phyloP scores from a whole-genome alignment of 1,140 invertebrate species.

The Gonatopus flavifemur region DNA sequence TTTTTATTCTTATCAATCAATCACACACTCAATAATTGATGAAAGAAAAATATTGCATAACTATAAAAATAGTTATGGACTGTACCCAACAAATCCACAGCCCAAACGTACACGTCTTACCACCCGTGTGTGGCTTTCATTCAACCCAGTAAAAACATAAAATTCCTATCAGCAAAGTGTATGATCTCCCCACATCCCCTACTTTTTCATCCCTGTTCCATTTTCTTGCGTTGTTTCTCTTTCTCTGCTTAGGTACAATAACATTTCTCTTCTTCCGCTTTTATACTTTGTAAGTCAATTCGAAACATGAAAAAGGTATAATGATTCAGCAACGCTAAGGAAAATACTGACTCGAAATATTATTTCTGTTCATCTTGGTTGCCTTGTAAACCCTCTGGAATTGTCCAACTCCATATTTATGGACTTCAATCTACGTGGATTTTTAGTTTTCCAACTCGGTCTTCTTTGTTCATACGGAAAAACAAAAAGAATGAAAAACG shows the following conservation, averaged over 20 bases:
- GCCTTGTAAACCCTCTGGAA: constrained; percentile 32
- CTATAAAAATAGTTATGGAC: too few relatives aligned
- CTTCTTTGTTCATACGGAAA: constrained; percentile 11
- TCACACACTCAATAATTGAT: too few relatives aligned
- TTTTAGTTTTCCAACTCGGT: constrained; percentile 15
- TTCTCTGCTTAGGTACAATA: constrained; percentile 52
- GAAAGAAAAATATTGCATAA: too few relatives aligned
- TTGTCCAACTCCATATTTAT: constrained; percentile 51
- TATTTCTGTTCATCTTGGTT: constrained; percentile 47
- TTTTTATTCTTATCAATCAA: too few relatives aligned
- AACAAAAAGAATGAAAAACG: neutral
- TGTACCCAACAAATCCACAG: too few relatives aligned
- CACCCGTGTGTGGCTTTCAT: too few relatives aligned
- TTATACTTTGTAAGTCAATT: constrained; percentile 61
- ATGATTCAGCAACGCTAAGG: constrained; percentile 56
- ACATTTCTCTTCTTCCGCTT: constrained; percentile 56
- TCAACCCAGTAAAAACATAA: constrained; percentile 47
- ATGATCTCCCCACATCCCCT: constrained; percentile 21
- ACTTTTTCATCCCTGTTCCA: constrained; percentile 2
- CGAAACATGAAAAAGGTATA: constrained; percentile 60
- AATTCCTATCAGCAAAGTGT: constrained; percentile 44
- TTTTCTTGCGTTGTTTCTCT: constrained; percentile 27
- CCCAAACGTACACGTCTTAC: too few relatives aligned
- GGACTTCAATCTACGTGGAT: constrained; percentile 11
- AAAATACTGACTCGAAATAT: constrained; percentile 56